Evolutionary conservation across 2,888 invertebrate genomes (phyloP).

Genomic region (Troilus luridus): DNA sequence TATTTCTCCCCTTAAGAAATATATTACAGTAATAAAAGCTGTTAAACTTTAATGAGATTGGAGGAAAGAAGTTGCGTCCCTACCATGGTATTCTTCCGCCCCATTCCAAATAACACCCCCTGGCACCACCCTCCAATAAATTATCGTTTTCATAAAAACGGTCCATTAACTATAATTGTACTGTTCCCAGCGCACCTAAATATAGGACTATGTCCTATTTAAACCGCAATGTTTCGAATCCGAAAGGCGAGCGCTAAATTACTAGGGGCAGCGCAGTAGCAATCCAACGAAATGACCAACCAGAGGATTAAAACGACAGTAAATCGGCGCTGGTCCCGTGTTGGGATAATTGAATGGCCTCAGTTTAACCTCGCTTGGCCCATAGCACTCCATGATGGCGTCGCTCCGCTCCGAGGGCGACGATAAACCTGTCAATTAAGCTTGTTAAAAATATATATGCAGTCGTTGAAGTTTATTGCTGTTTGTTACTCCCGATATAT

Average conservation of each 20-base stretch:
- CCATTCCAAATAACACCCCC: too few relatives aligned
- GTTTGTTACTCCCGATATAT: neutral
- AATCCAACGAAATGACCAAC: slow-evolving; percentile 17
- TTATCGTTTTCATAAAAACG: neutral
- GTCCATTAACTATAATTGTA: neutral
- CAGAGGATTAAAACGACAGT: slow-evolving; percentile 36
- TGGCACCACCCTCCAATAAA: neutral
- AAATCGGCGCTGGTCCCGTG: slow-evolving; percentile 44
- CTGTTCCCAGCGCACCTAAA: neutral
- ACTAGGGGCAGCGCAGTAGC: slow-evolving; percentile 15
- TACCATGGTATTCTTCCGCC: too few relatives aligned
- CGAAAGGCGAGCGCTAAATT: slow-evolving; percentile 3
- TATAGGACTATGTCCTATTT: neutral
- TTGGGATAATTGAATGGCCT: slow-evolving; percentile 47
- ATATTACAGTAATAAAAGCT: too few relatives aligned
- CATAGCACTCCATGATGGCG: slow-evolving; percentile 13
- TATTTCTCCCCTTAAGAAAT: too few relatives aligned
- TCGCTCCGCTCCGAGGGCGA: neutral
- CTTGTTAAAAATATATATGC: neutral
- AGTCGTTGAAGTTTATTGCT: neutral
- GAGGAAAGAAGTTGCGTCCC: too few relatives aligned
- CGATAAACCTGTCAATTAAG: slow-evolving; percentile 23
- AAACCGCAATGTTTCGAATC: neutral
- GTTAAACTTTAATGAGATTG: too few relatives aligned
- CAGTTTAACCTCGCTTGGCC: slow-evolving; percentile 11